Evolutionary conservation across 2,797 vertebrate genomes (phyloP), one percentile per base, ranked within the genome.

Genomic region (Microchirus variegatus): DNA sequence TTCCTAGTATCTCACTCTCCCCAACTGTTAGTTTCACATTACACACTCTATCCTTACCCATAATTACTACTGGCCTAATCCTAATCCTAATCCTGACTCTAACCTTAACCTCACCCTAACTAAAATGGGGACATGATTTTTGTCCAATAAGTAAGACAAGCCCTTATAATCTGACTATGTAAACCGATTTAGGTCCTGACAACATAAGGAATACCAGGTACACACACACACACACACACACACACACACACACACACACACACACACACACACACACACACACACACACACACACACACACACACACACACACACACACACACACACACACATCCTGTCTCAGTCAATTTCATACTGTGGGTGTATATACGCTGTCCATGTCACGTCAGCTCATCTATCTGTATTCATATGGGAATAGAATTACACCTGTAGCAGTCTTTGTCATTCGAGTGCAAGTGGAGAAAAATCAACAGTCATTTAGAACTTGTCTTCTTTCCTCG

Each of bases 361-460:
- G 61, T 43, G 19, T 42, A 10, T 42, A 10, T 56, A 58, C 62
- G 49, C 44, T 58, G 70, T 65, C 58, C 26, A 43, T 54, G 51
- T 65, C 67, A 64, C 54, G 67, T 69, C 49, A 69, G 67, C 53
- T 64, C 35, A 7, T 56, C 45, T 70, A 19, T 72, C 26, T 13
- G 52, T 60, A 49, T 76, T 75, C 64, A 69, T 26, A 43, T 70
- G 46, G 65, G 67, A 72, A 63, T 65, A 67, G 75, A 75, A 77
- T 71, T 49, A 79, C 22, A 47, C 60, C 54, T 31, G n/a, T n/a
- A 60, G 26, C 52, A 59, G 64, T 76, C 53, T 63, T 73, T 83
- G 70, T 67, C 63, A 83, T 80, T 84, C 56, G 78, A 62, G 75
- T 71, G 57, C 63, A 53, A 59, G 41, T 53, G 70, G 46, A 40